A percentile compares a stretch with the other conserved stretches of the same genome.
Conservation (phyloP, 2,797 vertebrate species). For the Emydoidea blandingii region DNA sequence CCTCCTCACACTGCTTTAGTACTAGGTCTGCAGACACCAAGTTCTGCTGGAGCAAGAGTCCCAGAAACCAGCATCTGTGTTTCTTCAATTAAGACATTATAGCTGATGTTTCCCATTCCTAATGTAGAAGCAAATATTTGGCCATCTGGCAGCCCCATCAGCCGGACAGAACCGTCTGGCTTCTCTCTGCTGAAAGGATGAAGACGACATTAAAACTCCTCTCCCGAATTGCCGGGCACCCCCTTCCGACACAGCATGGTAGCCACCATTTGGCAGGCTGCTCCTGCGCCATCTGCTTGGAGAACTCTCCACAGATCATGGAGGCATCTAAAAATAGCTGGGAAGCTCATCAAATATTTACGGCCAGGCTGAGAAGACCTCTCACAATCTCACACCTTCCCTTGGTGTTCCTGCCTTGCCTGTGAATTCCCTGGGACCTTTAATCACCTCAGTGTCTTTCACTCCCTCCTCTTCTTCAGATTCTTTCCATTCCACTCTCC, state of each 20-base stretch:
- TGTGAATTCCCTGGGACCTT: neutral
- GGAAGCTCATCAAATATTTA: conserved; percentile 55
- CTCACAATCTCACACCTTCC: conserved; percentile 38
- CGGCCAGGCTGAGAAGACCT: conserved; percentile 45
- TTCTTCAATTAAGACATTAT: neutral
- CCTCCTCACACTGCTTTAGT: neutral
- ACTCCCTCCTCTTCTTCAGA: conserved; percentile 38
- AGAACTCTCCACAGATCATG: conserved; percentile 48
- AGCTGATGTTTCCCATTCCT: neutral
- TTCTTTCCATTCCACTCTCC: conserved; percentile 16
- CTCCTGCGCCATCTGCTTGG: conserved; percentile 42
- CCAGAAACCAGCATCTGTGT: neutral
- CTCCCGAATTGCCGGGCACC: neutral
- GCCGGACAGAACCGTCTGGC: neutral
- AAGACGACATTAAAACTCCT: conserved; percentile 16
- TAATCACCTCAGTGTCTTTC: conserved; percentile 18
- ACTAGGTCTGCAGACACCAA: neutral
- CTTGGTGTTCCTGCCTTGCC: neutral
- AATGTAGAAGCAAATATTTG: conserved; percentile 61
- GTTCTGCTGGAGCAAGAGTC: neutral
- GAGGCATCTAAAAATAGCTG: conserved; percentile 61
- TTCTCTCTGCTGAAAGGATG: neutral
- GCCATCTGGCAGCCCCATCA: conserved; percentile 60
- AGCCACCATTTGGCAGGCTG: conserved; percentile 29
- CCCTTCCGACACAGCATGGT: neutral